Conservation (phyloP, 2,888 invertebrate genomes). For the Nipponacmea schrenckii region DNA sequence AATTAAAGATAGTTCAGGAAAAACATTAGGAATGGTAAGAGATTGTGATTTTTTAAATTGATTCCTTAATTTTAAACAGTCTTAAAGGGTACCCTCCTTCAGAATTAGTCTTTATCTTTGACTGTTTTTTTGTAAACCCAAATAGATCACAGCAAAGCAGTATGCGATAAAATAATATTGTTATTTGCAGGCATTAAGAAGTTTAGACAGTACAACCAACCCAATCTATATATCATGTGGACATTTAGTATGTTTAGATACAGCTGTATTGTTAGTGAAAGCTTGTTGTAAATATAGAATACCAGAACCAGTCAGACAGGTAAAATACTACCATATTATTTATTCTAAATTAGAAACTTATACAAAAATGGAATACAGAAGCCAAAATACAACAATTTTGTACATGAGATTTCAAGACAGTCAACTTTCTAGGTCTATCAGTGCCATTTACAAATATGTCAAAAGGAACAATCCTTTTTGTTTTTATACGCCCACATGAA, state of each 20-base stretch:
- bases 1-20: conserved; percentile 41
- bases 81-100: too few species aligned
- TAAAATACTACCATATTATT: conserved; percentile 23
- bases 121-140: too few species aligned
- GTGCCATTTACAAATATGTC: too few species aligned
- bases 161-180: not conserved
- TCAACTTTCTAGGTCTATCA: too few species aligned
- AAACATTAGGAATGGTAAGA: conserved; percentile 48
- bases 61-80: too few species aligned
- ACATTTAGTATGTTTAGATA: conserved; percentile 58
- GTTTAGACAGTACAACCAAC: conserved; percentile 52
- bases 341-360: not conserved
- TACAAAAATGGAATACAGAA: too few species aligned
- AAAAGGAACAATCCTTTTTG: too few species aligned
- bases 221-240: conserved; percentile 65
- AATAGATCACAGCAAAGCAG: too few species aligned
- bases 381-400: too few species aligned
- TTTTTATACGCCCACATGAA: not conserved
- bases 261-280: conserved; percentile 57
- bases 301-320: conserved; percentile 64
- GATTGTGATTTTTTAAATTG: not conserved
- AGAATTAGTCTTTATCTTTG: too few species aligned
- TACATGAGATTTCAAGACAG: too few species aligned
- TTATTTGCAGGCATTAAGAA: conserved; percentile 53
- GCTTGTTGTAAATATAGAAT: conserved; percentile 59